A percentile compares a stretch with the other conserved stretches of the same genome.
Evolutionary conservation across 1,140 invertebrate genomes (phyloP).

Genomic region (Eubasilissa regina): DNA sequence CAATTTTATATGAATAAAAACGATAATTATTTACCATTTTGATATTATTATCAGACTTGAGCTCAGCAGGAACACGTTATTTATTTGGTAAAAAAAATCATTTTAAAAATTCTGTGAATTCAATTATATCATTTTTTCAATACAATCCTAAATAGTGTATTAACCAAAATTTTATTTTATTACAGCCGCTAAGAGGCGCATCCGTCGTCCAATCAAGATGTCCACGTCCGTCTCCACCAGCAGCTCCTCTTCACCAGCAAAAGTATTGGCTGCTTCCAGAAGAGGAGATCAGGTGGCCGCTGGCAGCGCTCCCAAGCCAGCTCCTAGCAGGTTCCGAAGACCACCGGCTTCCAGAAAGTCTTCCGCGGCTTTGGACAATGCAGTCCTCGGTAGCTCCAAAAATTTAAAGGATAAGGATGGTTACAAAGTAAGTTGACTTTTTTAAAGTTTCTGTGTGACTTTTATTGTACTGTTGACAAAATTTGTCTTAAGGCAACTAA

Average conservation of each 20-base stretch:
- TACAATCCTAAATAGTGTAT: too few species aligned
- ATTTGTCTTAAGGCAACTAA: too few species aligned
- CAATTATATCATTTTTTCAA: too few species aligned
- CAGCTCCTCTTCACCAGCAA: conserved; percentile 64
- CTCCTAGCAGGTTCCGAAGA: conserved; percentile 76
- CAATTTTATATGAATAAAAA: too few species aligned
- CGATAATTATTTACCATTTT: too few species aligned
- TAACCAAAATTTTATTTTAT: conserved; percentile 45
- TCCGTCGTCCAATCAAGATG: conserved; percentile 73
- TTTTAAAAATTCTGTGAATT: too few species aligned
- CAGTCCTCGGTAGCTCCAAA: conserved; percentile 73
- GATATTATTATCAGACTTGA: too few species aligned
- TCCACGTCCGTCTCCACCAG: conserved; percentile 68
- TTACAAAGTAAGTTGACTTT: conserved; percentile 71
- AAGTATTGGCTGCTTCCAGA: conserved; percentile 12
- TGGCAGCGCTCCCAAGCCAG: conserved; percentile 73
- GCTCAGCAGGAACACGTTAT: too few species aligned
- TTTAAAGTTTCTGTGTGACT: background rate
- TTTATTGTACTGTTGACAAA: too few species aligned
- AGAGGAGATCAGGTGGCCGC: conserved; percentile 50
- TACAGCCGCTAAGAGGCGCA: conserved; percentile 72
- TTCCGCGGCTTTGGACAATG: conserved; percentile 73
- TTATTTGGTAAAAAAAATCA: too few species aligned
- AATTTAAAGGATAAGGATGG: conserved; percentile 77
- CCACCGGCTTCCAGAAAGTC: conserved; percentile 76